phyloP scores from a whole-genome alignment of 2,888 invertebrate species.

The Cetonia aurata region DNA sequence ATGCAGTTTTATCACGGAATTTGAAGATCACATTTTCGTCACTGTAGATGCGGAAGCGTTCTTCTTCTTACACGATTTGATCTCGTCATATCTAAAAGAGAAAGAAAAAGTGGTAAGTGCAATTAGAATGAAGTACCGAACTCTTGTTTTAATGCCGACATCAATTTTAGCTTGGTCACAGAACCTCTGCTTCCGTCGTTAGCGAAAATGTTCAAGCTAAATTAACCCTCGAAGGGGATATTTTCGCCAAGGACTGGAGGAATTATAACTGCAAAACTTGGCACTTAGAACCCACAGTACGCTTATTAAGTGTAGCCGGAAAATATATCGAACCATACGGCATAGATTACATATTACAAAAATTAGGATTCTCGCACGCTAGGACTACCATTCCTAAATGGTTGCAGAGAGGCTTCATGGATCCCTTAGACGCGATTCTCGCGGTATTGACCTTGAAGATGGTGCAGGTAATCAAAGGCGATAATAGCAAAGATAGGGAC shows the following conservation, averaged over 20 bases:
- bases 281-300: slow-evolving; percentile 95
- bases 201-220: slow-evolving; percentile 49
- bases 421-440: slow-evolving; percentile 94
- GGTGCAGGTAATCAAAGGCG: slow-evolving; percentile 68
- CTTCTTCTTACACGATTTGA: slow-evolving; percentile 96
- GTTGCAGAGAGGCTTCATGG: slow-evolving; percentile 98
- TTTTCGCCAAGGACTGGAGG: slow-evolving; percentile 87
- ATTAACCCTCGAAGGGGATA: slow-evolving; percentile 68
- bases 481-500: slow-evolving; percentile 49
- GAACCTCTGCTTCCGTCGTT: slow-evolving; percentile 51
- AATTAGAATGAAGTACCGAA: background rate
- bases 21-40: slow-evolving; percentile 98
- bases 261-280: slow-evolving; percentile 94
- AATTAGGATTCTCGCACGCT: slow-evolving; percentile 97
- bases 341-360: slow-evolving; percentile 97
- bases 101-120: slow-evolving; percentile 82
- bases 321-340: slow-evolving; percentile 98
- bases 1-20: slow-evolving; percentile 98
- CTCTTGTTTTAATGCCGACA: background rate
- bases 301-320: slow-evolving; percentile 74
- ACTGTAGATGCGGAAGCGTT: slow-evolving; percentile 98
- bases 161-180: slow-evolving; percentile 27
- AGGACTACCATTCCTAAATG: slow-evolving; percentile 99
- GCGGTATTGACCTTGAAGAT: slow-evolving; percentile 83
- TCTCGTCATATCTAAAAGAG: slow-evolving; percentile 95